Evolutionary conservation across 1,140 invertebrate species (phyloP), one percentile per base, ranked within the genome.

Genomic region (Drosophila arizonae): DNA sequence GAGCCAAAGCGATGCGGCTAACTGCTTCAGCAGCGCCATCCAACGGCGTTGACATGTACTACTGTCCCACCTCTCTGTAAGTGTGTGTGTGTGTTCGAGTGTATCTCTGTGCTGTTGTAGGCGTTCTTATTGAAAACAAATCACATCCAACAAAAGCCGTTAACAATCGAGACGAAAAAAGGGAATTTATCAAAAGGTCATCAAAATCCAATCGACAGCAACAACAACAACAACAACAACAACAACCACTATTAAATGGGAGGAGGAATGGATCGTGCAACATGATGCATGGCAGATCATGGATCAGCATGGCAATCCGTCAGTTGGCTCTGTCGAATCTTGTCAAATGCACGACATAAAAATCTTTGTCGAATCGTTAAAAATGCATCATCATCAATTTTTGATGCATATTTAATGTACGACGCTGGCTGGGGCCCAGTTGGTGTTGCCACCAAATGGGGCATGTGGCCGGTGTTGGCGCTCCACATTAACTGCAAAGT

Each of bases 371-470:
- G 77, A 89, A 89, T 89, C 85, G 85, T 89, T 89, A 89, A 89
- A 89, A 89, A 89, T 89, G 86, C 86, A 89, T 89, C 85, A 89
- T 89, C 85, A 89, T 89, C 85, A 89, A 89, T 81, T 90, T 89
- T 89, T 89, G 81, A 85, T 88, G 84, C 84, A 88, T 88, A 88
- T 88, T 88, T 88, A 88, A 87, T 87, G 82, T 88, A 88, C 76
- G 68, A 30, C 28, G 28, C 28, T 57, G 77, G 79, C 15, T 10
- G 43, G 9, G 66, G 67, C 66, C 30, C 5, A n/a, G 11, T 45
- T 54, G 61, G 28, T 65, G 51, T 41, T 54, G 63, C 8, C 11
- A 11, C 39, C 51, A 64, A 77, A 39, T 71, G 46, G 46, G 21
- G 24, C 56, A 46, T 46, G 43, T 48, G 43, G 43, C 26, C 43